These are phyloP conservation scores for Eciton burchellii DNA, from an alignment of 1,140 invertebrate species.

Conservation along the genomic window DNA sequence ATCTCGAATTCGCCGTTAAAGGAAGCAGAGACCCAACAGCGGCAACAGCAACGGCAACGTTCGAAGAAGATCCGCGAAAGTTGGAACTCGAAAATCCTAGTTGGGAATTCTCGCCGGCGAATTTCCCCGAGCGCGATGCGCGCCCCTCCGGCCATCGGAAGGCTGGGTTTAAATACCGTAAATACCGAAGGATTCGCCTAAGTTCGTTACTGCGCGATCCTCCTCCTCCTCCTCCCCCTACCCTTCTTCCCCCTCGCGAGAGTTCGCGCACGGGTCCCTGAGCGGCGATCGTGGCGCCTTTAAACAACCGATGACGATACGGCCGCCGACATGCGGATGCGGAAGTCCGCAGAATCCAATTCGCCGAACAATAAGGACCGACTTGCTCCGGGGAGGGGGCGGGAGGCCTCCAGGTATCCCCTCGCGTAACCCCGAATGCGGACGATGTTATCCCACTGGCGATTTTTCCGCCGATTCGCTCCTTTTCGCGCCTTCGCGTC, in stretches of 20 bases:
- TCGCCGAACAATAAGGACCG: slow-evolving; percentile 71
- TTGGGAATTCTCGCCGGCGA: slow-evolving; percentile 36
- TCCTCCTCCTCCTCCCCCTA: no score
- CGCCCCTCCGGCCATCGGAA: background rate
- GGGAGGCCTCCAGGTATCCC: slow-evolving; percentile 39
- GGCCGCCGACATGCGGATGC: slow-evolving; percentile 41
- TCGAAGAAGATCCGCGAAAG: slow-evolving; percentile 36
- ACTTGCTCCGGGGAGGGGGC: slow-evolving; percentile 43
- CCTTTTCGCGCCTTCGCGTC: slow-evolving; percentile 48
- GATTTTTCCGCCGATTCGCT: slow-evolving; percentile 38
- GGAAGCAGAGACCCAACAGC: no score
- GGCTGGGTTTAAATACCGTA: slow-evolving; percentile 53
- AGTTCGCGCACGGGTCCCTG: slow-evolving; percentile 35
- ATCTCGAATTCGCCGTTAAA: background rate
- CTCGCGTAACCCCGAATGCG: slow-evolving; percentile 52
- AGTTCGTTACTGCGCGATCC: slow-evolving; percentile 44
- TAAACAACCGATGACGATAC: slow-evolving; percentile 36
- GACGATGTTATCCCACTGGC: slow-evolving; percentile 47
- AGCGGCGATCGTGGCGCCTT: slow-evolving; percentile 40
- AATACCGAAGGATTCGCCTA: slow-evolving; percentile 58
- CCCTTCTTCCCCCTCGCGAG: no score
- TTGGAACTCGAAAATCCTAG: slow-evolving; percentile 48
- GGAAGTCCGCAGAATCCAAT: slow-evolving; percentile 66
- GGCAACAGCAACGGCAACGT: background rate
- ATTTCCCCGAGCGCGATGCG: slow-evolving; percentile 40